A percentile compares a stretch with the other conserved stretches of the same genome.
These are phyloP conservation scores for Craniophora ligustri DNA, from an alignment of 2,888 invertebrate genomes.

Conservation along the genomic window DNA sequence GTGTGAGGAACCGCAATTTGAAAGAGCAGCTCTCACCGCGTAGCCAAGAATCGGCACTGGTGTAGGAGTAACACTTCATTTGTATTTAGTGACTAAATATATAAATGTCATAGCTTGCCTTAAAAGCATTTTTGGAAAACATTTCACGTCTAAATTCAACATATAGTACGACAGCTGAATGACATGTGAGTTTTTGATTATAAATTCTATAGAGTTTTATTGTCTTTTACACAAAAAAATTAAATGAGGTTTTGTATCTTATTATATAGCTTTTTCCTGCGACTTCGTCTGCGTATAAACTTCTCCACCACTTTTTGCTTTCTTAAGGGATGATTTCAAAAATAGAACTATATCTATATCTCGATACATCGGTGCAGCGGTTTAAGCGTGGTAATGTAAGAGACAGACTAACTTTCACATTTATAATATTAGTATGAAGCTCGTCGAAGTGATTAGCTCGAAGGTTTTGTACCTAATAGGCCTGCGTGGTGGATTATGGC, in stretches of 20 bases:
- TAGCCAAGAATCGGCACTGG: slow-evolving; percentile 60
- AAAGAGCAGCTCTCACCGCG: slow-evolving; percentile 61
- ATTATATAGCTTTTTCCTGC: neutral
- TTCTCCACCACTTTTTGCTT: no score
- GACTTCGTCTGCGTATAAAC: no score
- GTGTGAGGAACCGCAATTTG: slow-evolving; percentile 67
- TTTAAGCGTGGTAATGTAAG: no score
- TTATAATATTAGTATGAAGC: no score
- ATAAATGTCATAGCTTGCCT: slow-evolving; percentile 5
- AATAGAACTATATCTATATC: no score
- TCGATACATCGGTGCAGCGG: no score
- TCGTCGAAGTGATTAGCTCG: no score
- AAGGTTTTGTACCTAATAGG: no score
- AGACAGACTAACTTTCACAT: no score
- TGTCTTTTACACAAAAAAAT: neutral
- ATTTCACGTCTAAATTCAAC: neutral
- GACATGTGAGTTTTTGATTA: neutral
- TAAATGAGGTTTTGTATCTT: neutral
- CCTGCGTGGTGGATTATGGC: no score
- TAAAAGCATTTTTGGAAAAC: neutral
- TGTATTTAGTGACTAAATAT: slow-evolving; percentile 2
- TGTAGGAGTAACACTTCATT: slow-evolving; percentile 57
- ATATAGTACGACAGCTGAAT: slow-evolving; percentile 9
- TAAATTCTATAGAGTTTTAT: neutral
- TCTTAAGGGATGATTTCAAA: no score